Evolutionary conservation across 2,113 vertebrate genomes (phyloP), one percentile per base, ranked within the genome.

Genomic region (Phyllopteryx taeniolatus): DNA sequence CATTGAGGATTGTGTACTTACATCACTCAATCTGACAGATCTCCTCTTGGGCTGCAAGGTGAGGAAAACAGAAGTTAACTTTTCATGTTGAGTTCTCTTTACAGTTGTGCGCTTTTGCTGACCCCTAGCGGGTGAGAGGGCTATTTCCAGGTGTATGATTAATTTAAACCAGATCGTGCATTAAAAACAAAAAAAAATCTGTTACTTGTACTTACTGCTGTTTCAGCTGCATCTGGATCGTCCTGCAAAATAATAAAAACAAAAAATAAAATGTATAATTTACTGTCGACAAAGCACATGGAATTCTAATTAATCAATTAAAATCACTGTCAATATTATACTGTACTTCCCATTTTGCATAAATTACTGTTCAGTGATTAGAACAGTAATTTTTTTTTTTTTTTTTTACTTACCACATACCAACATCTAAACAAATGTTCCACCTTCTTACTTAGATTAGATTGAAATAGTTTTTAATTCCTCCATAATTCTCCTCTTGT

Each of bases 21-120:
- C 92, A 31, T 91, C 88, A 79, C 77, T 77, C 83, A 92, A 75
- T 79, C 92, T 90, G 15, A 73, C 71, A 65, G 96, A 98, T 70
- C 94, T 94, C 88, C 96, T 93, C 91, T 95, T 96, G 74, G 95
- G 94, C 96, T 96, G 68, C 59, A 73, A 72, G 77, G 35, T 0
- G 35, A 61, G 68, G 4, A 13, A 47, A 75, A 76, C 11, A 82
- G 1, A 75, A 76, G 57, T 67, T 67, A 82, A 84, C 12, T 42
- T 76, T 67, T 15, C 33, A 65, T 8, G 47, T 13, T 20, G 17
- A n/a, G 5, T 61, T 31, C 2, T 61, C 5, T 19, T 51, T 31
- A 59, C 4, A 57, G 27, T 35, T 60, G 27, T 3, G 44, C 13
- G 22, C 3, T 60, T 19, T 61, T 83, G 70, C 77, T 88, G 90